Evolutionary conservation across 2,888 invertebrate species (phyloP).

Genomic region (Didymodactylos carnosus): DNA sequence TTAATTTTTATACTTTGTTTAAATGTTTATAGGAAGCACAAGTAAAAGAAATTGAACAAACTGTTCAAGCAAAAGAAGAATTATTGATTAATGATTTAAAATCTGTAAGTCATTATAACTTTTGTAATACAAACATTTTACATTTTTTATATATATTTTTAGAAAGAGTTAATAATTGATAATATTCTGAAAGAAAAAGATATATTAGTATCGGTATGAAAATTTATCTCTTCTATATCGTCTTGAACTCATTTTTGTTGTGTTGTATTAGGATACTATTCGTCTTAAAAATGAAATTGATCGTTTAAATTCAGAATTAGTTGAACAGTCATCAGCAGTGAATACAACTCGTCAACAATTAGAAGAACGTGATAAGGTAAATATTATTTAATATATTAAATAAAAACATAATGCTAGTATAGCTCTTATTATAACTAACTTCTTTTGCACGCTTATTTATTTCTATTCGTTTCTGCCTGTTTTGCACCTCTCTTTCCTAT

Average conservation of each 20-base stretch:
- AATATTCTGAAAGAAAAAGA: not conserved
- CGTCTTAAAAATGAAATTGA: not conserved
- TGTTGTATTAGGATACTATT: not conserved
- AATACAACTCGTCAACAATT: no score
- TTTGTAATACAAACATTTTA: not conserved
- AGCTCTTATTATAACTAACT: no score
- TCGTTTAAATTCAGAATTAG: not conserved
- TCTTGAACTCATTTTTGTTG: no score
- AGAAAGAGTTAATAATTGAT: not conserved
- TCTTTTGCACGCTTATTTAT: no score
- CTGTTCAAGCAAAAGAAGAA: not conserved
- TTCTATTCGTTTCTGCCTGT: no score
- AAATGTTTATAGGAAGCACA: not conserved
- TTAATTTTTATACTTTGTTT: not conserved
- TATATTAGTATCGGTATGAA: no score
- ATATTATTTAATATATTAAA: no score
- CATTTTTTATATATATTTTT: not conserved
- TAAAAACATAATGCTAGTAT: no score
- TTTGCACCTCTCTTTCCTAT: no score
- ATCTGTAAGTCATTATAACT: not conserved
- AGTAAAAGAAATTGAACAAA: not conserved
- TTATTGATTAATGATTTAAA: not conserved
- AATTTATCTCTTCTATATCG: no score
- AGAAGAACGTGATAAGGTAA: no score
- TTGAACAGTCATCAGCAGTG: no score